These are phyloP conservation scores for Geodia barretti DNA, from an alignment of 37 sponge, comb jelly and placozoan species.

Conservation along the genomic window DNA sequence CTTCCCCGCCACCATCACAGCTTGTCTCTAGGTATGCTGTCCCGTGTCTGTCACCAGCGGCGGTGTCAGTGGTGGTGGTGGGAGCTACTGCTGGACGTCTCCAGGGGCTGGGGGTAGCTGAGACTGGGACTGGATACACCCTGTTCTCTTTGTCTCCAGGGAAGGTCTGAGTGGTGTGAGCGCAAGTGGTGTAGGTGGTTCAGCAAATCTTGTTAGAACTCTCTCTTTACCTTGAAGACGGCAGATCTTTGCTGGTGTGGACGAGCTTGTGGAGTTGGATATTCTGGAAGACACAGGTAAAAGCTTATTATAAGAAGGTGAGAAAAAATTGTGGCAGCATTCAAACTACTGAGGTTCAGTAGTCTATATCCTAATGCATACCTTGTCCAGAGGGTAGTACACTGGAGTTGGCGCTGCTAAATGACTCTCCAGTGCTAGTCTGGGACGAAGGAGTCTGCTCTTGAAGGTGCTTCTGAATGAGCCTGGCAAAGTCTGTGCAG, in stretches of 20 bases:
- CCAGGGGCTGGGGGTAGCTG: constrained; percentile 14
- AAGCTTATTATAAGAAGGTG: too few relatives aligned
- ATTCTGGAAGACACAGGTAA: too few relatives aligned
- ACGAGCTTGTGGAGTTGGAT: too few relatives aligned
- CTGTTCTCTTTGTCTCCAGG: constrained; percentile 57
- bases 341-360: too few relatives aligned
- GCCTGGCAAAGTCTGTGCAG: constrained; percentile 27
- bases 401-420: not conserved
- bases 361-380: too few relatives aligned
- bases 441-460: not conserved
- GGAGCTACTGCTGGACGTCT: not conserved
- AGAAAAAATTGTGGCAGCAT: too few relatives aligned
- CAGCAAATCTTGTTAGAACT: too few relatives aligned
- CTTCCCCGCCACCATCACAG: too few relatives aligned
- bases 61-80: not conserved
- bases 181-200: too few relatives aligned
- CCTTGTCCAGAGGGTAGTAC: not conserved
- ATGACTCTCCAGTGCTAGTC: not conserved
- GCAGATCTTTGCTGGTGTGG: too few relatives aligned
- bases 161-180: constrained; percentile 32
- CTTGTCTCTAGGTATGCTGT: too few relatives aligned
- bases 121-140: constrained; percentile 15
- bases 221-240: not conserved
- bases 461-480: constrained; percentile 28
- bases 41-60: too few relatives aligned